phyloP scores from a whole-genome alignment of 2,888 invertebrate genomes.

The Norana najaformis region DNA sequence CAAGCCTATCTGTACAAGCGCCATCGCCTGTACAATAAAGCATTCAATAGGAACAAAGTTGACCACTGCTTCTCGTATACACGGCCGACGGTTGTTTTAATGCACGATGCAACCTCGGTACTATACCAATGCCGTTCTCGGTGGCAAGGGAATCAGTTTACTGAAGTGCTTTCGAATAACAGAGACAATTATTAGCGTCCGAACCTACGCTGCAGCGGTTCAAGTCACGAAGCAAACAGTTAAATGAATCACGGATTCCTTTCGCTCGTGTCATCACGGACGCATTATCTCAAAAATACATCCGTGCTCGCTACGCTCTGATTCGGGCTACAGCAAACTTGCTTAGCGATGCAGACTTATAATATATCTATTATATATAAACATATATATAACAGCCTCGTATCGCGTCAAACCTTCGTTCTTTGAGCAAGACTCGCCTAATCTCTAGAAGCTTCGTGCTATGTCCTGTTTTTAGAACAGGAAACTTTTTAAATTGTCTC shows the following conservation, averaged over 20 bases:
- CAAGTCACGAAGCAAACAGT: neutral
- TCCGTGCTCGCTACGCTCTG: neutral
- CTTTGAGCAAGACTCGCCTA: neutral
- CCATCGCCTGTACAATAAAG: neutral
- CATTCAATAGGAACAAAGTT: neutral
- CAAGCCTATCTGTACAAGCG: neutral
- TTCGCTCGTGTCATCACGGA: neutral
- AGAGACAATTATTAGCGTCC: neutral
- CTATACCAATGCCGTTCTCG: neutral
- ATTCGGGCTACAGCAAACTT: neutral
- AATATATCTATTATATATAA: too few species aligned
- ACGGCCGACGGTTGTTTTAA: neutral
- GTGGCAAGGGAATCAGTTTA: neutral
- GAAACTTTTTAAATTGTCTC: neutral
- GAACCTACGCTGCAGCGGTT: neutral
- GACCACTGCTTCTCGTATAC: neutral
- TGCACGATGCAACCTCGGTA: neutral
- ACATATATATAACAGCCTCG: constrained; percentile 1
- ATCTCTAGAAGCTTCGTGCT: neutral
- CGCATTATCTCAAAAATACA: neutral
- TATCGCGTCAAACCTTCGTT: neutral
- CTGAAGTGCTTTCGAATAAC: neutral
- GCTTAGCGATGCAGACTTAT: neutral
- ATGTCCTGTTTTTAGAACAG: neutral
- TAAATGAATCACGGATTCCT: neutral